Base-by-base conservation (phyloP, 1,140 invertebrate genomes). In the Thaumatotibia leucotreta region DNA sequence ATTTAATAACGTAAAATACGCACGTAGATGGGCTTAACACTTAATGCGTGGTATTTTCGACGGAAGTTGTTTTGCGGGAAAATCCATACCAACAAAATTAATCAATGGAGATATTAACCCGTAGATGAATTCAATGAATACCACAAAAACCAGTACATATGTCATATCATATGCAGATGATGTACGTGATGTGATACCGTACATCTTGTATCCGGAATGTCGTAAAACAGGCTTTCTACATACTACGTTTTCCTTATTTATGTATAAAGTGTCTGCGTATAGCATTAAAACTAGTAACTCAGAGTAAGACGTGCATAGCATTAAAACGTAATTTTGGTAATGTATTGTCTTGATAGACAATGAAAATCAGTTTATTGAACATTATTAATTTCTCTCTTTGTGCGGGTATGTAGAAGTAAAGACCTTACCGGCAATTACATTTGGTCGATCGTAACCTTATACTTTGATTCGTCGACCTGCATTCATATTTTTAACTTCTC, bases 171-270 rank as follows among this genome's bases (percentile, higher is more conserved):
- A 17, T 17, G 4, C 2, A 23, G 17, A 22, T 22, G 1, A 22
- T 50, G n/a, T n/a, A n/a, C n/a, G n/a, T n/a, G 17, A 22, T 20
- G 14, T n/a, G 24, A 11, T 54, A 27, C 9, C 22, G 22, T 54
- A 27, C 3, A 58, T 52, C 49, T 27, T 29, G 52, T 27, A 11
- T 1, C 1, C 8, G 11, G 35, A 27, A 58, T 58, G 24, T 58
- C 5, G 4, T 27, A 27, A 58, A 58, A 58, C 52, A 2, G 52
- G 52, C 39, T 49, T 49, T 58, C 52, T 58, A 45, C 35, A 20
- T 20, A 4, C n/a, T 54, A 27, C 22, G 20, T 58, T 58, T 58
- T 58, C 23, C 52, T 27, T 58, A 58, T 58, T 58, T 58, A 58
- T 58, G 23, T 14, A 58, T 27, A 8, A 20, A 1, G 1, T 52